Evolutionary conservation across 2,888 invertebrate genomes (phyloP).

Genomic region (Lasioglossum malachurum): DNA sequence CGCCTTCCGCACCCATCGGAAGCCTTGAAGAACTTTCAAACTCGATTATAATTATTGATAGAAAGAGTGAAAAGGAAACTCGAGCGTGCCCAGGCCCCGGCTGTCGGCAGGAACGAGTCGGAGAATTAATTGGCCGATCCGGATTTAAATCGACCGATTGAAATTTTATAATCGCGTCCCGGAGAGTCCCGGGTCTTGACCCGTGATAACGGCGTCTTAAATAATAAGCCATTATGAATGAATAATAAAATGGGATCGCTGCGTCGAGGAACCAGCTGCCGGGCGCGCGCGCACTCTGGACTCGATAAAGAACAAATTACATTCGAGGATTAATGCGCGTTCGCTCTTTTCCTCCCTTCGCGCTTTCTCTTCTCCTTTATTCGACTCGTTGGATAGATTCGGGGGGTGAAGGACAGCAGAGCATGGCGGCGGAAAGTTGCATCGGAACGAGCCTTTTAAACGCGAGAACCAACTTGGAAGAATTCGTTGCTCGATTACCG

Average conservation of each 20-base stretch:
- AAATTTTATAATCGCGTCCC: constrained; percentile 26
- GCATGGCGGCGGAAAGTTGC: constrained; percentile 19
- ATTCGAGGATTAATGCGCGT: constrained; percentile 5
- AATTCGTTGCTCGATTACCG: constrained; percentile 46
- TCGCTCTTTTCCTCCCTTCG: neutral
- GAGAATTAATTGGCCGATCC: constrained; percentile 10
- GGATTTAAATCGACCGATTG: constrained; percentile 13
- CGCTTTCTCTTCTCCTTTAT: neutral
- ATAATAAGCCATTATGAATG: constrained; percentile 2
- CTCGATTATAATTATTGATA: constrained; percentile 40
- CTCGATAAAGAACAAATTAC: neutral
- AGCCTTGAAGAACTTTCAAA: constrained; percentile 12
- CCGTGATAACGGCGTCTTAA: neutral
- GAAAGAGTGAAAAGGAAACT: constrained; percentile 25
- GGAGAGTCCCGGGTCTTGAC: neutral
- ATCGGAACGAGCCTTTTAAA: constrained; percentile 25
- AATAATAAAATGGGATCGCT: constrained; percentile 1
- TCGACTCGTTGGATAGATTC: neutral
- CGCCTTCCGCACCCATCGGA: neutral
- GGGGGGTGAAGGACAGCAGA: neutral
- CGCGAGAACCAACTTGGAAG: constrained; percentile 28
- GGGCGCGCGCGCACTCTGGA: neutral
- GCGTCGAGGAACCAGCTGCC: neutral
- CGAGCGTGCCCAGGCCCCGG: neutral
- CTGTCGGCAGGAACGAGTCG: neutral